Conservation (phyloP, 2,113 vertebrate species). For the Ivindomyrus marchei region DNA sequence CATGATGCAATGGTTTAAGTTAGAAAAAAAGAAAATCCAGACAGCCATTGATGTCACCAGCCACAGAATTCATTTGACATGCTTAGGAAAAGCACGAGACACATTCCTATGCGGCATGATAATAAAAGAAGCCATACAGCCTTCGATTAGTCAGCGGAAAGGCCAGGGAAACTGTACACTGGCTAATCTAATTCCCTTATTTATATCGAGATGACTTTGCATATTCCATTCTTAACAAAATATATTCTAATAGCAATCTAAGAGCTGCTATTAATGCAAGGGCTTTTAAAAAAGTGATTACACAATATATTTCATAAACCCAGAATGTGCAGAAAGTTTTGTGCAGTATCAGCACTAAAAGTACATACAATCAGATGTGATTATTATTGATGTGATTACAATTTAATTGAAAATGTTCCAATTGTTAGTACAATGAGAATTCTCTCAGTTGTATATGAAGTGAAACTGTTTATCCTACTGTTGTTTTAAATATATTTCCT, state of each 20-base stretch:
- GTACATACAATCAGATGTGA: background rate
- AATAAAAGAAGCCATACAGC: background rate
- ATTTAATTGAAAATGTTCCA: background rate
- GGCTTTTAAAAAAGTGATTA: background rate
- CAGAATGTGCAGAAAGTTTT: background rate
- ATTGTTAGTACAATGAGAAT: background rate
- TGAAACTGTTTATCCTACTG: background rate
- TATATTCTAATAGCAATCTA: background rate
- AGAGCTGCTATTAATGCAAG: background rate
- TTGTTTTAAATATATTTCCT: background rate
- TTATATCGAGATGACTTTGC: background rate
- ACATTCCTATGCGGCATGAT: background rate
- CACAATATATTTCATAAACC: background rate
- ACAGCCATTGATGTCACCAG: background rate
- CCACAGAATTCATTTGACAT: background rate
- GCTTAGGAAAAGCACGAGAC: background rate
- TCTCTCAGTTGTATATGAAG: background rate
- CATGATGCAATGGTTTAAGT: background rate
- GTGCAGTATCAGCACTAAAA: background rate
- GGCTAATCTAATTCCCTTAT: background rate
- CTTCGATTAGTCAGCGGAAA: background rate
- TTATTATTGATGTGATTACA: background rate
- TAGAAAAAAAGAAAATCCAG: background rate
- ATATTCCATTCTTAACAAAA: background rate
- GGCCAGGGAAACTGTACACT: background rate